A percentile compares a stretch with the other conserved stretches of the same genome.
These are phyloP conservation scores for Agonopterix alstromeriana DNA, from an alignment of 2,888 invertebrate genomes.

Conservation along the genomic window DNA sequence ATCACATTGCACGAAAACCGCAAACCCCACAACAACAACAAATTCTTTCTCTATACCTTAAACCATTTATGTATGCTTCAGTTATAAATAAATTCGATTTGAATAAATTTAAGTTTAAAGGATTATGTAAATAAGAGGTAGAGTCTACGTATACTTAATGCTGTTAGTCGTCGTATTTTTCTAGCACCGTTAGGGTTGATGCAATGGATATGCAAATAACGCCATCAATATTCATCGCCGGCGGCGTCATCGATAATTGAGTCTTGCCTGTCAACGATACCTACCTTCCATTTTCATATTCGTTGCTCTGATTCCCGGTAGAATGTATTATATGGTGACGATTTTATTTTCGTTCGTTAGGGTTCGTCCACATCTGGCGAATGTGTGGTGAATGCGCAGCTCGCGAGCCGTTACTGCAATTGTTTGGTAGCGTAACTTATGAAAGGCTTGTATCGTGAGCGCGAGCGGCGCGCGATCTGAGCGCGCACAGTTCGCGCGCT, in stretches of 20 bases:
- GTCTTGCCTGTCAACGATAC: constrained; percentile 43
- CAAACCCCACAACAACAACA: no score
- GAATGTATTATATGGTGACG: not conserved
- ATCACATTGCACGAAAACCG: no score
- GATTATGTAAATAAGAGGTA: not conserved
- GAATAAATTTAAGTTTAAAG: not conserved
- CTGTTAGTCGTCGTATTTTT: constrained; percentile 1
- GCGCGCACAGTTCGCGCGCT: no score
- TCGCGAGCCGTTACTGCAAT: no score
- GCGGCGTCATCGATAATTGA: constrained; percentile 55
- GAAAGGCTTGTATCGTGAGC: no score
- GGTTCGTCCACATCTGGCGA: no score
- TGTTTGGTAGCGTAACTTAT: no score
- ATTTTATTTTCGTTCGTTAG: not conserved
- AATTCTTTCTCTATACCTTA: no score
- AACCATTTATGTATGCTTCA: no score
- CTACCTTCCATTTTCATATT: constrained; percentile 42
- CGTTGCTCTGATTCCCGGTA: constrained; percentile 20
- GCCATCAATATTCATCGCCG: constrained; percentile 62
- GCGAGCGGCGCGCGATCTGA: no score
- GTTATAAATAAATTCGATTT: not conserved
- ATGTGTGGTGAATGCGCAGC: no score
- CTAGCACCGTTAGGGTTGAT: constrained; percentile 22
- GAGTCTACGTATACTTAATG: no score
- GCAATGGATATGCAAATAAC: constrained; percentile 52